A percentile compares a stretch with the other conserved stretches of the same genome.
Conservation (phyloP, 2,888 invertebrate species). For the Phaedon cochleariae region DNA sequence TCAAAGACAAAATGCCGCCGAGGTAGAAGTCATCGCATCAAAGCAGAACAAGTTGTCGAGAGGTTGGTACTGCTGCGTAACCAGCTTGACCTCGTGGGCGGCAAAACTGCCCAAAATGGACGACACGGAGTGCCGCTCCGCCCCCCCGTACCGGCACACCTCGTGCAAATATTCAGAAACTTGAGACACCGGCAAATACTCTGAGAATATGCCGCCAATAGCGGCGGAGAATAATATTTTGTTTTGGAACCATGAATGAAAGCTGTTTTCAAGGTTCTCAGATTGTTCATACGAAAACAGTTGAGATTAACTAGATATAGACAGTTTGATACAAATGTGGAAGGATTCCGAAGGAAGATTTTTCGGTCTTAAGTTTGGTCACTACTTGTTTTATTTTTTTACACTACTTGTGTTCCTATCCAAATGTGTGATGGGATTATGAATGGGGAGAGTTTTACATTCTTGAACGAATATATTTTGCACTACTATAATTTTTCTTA, state of each 20-base stretch:
- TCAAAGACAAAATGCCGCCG: conserved; percentile 83
- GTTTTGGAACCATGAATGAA: too few species aligned
- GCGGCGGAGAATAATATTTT: too few species aligned
- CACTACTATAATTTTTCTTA: background rate
- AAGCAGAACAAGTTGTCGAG: conserved; percentile 95
- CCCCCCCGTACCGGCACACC: conserved; percentile 90
- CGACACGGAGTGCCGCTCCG: conserved; percentile 93
- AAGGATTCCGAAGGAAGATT: background rate
- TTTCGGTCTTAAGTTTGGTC: background rate
- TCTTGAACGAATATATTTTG: background rate
- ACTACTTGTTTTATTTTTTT: background rate
- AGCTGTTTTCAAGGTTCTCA: too few species aligned
- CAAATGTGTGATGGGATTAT: background rate
- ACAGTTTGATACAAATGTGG: background rate
- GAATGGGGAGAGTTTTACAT: background rate
- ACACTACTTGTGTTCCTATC: background rate
- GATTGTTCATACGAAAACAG: too few species aligned
- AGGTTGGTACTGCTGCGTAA: conserved; percentile 96
- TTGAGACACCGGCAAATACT: too few species aligned
- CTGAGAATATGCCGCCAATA: too few species aligned
- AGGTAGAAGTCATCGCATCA: conserved; percentile 90
- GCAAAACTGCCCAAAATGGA: conserved; percentile 87
- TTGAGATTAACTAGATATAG: too few species aligned
- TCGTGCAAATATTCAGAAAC: too few species aligned
- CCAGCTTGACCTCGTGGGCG: conserved; percentile 94